These are phyloP conservation scores for Poecilobothrus nobilitatus DNA, from an alignment of 2,888 invertebrate genomes.

Conservation along the genomic window DNA sequence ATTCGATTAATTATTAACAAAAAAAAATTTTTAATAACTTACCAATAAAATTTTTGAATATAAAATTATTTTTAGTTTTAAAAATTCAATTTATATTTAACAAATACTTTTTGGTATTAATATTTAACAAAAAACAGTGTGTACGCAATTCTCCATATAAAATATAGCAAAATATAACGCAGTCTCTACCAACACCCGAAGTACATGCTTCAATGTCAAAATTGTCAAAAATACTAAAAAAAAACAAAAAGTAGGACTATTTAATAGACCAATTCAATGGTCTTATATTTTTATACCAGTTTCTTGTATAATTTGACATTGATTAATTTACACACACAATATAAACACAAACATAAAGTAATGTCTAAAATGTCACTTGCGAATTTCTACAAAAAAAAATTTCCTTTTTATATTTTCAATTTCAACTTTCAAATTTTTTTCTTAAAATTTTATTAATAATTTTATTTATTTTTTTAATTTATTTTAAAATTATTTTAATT, in stretches of 20 bases:
- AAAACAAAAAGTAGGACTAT: not conserved
- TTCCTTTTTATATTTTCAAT: too few relatives aligned
- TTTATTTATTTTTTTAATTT: too few relatives aligned
- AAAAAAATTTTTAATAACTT: not conserved
- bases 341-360: too few relatives aligned
- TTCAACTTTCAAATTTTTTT: too few relatives aligned
- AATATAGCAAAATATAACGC: not conserved
- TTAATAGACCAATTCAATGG: not conserved
- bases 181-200: constrained; percentile 6
- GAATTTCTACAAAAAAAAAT: too few relatives aligned
- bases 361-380: too few relatives aligned
- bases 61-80: not conserved
- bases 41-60: not conserved
- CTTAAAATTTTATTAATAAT: too few relatives aligned
- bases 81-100: not conserved
- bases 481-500: too few relatives aligned
- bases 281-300: too few relatives aligned
- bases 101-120: not conserved
- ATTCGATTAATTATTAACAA: not conserved
- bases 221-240: constrained; percentile 1
- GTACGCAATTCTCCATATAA: not conserved
- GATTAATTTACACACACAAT: too few relatives aligned
- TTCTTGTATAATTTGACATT: too few relatives aligned
- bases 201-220: constrained; percentile 4
- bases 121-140: constrained; percentile 4